phyloP scores from a whole-genome alignment of 2,888 invertebrate genomes.

The Zygothrica quintamaculata region DNA sequence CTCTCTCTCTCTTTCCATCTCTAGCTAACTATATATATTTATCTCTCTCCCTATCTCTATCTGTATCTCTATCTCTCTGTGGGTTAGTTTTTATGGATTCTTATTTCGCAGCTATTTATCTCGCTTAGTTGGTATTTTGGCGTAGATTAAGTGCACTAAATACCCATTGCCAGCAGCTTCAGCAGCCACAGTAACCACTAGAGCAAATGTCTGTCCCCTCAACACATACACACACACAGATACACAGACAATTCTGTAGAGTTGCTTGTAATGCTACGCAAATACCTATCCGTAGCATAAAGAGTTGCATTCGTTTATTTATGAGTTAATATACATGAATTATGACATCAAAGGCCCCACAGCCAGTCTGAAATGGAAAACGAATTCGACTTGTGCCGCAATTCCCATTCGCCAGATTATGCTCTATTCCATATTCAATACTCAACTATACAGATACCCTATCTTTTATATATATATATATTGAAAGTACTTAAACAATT shows the following conservation, averaged over 20 bases:
- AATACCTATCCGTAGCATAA: constrained; percentile 58
- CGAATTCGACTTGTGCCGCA: constrained; percentile 72
- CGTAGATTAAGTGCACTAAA: constrained; percentile 84
- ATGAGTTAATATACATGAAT: constrained; percentile 84
- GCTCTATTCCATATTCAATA: constrained; percentile 1
- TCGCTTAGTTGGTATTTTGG: constrained; percentile 80
- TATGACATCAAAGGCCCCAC: constrained; percentile 82
- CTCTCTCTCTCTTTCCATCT: constrained; percentile 1
- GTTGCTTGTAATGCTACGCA: constrained; percentile 44
- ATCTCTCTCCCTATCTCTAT: constrained; percentile 2
- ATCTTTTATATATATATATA: no score
- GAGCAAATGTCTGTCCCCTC: constrained; percentile 41
- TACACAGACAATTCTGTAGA: constrained; percentile 36
- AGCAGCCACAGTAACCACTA: constrained; percentile 24
- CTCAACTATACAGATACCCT: background rate
- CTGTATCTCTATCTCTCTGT: constrained; percentile 6
- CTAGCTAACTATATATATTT: background rate
- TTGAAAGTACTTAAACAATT: no score
- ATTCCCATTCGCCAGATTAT: constrained; percentile 19
- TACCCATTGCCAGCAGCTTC: constrained; percentile 66
- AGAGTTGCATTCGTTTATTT: constrained; percentile 81
- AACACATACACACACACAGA: constrained; percentile 56
- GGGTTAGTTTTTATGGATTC: constrained; percentile 77
- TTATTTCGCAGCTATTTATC: constrained; percentile 83
- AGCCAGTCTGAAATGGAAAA: constrained; percentile 70